A percentile compares a stretch with the other conserved stretches of the same genome.
Evolutionary conservation across 1,140 invertebrate genomes (phyloP).

Genomic region (Bombus pyrosoma): DNA sequence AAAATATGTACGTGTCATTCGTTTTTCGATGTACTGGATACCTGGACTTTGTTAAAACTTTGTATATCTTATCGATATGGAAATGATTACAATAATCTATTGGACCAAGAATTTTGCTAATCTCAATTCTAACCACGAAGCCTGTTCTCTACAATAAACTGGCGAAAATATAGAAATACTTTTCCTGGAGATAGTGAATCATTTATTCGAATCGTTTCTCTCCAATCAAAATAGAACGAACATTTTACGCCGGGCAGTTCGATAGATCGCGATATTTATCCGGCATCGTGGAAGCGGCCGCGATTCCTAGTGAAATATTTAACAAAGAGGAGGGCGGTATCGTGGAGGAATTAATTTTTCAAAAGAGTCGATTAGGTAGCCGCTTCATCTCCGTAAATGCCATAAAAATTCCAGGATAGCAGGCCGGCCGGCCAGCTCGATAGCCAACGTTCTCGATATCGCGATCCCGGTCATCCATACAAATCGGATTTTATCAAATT

Average conservation of each 20-base stretch:
- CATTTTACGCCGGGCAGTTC: not conserved
- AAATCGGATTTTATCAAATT: constrained; percentile 66
- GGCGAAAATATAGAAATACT: not conserved
- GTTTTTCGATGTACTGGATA: not conserved
- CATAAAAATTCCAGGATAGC: constrained; percentile 49
- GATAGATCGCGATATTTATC: constrained; percentile 9
- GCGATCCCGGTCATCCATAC: constrained; percentile 51
- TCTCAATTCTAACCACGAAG: not conserved
- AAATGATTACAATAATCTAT: not conserved
- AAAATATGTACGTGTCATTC: not conserved
- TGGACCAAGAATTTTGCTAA: too few relatives aligned
- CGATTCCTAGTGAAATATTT: constrained; percentile 33
- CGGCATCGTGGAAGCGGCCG: not conserved
- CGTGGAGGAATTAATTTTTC: constrained; percentile 52
- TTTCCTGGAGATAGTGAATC: not conserved
- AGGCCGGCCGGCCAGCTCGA: constrained; percentile 33
- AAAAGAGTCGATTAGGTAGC: constrained; percentile 21
- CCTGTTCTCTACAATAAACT: not conserved
- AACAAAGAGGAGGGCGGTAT: not conserved
- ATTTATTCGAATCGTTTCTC: not conserved
- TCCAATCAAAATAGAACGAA: not conserved
- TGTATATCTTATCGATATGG: not conserved
- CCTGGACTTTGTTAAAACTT: not conserved
- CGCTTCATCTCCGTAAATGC: constrained; percentile 35
- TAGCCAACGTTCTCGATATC: constrained; percentile 50